Evolutionary conservation across 2,797 vertebrate species (phyloP).

Genomic region (Petrocephalus sullivani): DNA sequence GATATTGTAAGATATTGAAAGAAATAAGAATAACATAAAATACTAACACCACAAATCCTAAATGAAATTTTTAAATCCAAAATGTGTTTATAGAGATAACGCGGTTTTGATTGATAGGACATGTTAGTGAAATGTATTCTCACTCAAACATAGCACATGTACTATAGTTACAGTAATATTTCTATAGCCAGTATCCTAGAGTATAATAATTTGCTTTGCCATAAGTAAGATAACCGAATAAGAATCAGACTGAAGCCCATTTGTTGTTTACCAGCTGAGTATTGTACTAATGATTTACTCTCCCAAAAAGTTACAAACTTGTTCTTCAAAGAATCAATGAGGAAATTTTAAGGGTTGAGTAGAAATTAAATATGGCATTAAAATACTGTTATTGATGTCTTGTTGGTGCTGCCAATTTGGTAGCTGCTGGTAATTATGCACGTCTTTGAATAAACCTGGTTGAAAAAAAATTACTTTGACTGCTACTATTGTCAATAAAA

Average conservation of each 20-base stretch:
- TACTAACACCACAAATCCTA: not conserved
- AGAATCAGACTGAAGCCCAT: not conserved
- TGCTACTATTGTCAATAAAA: not conserved
- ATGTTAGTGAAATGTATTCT: not conserved
- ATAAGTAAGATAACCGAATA: not conserved
- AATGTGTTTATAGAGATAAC: not conserved
- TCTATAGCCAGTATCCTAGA: not conserved
- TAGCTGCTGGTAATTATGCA: not conserved
- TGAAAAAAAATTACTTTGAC: not conserved
- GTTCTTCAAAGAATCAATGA: not conserved
- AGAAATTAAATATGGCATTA: not conserved
- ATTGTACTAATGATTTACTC: not conserved
- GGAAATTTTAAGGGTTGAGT: not conserved
- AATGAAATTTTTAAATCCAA: not conserved
- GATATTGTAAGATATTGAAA: not conserved
- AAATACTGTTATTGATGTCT: not conserved
- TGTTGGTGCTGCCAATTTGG: not conserved
- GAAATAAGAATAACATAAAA: not conserved
- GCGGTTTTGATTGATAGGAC: not conserved
- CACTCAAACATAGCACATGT: not conserved
- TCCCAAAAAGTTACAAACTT: not conserved
- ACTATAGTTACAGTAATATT: not conserved
- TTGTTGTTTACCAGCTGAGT: not conserved
- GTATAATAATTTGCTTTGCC: not conserved
- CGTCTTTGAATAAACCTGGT: not conserved